These are phyloP conservation scores for Geophilus truncorum DNA, from an alignment of 2,888 invertebrate genomes.

Conservation along the genomic window DNA sequence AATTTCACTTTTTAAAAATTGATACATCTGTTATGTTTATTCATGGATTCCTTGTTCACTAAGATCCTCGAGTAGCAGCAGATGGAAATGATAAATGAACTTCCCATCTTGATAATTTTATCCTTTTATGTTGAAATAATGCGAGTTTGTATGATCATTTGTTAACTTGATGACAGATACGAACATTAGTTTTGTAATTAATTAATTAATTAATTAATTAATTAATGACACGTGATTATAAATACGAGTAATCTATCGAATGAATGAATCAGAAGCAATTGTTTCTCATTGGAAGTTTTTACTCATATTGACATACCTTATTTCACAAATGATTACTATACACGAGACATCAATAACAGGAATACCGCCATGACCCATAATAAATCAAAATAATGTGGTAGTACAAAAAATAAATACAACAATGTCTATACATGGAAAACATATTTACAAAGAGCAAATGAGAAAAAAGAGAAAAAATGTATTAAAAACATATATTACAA, in stretches of 20 bases:
- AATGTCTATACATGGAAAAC: slow-evolving; percentile 2
- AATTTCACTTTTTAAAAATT: neutral
- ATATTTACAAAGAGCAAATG: slow-evolving; percentile 13
- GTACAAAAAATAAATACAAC: slow-evolving; percentile 24
- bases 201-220: neutral
- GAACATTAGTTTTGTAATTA: neutral
- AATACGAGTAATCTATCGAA: neutral
- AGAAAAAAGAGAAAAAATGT: neutral
- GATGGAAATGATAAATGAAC: slow-evolving; percentile 1
- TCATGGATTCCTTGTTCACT: neutral
- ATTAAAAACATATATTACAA: neutral
- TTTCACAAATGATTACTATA: slow-evolving; percentile 14
- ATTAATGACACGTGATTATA: neutral
- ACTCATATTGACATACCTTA: slow-evolving; percentile 22
- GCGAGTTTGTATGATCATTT: neutral
- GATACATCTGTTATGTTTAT: neutral
- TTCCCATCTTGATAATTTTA: neutral
- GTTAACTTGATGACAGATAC: neutral
- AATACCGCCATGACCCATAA: neutral
- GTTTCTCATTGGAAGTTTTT: neutral
- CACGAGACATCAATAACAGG: slow-evolving; percentile 16
- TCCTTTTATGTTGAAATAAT: neutral
- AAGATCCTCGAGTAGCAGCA: neutral
- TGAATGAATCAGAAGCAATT: neutral
- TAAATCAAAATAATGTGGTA: slow-evolving; percentile 1